phyloP scores from a whole-genome alignment of 2,888 invertebrate species.

The Napeogenes inachia region DNA sequence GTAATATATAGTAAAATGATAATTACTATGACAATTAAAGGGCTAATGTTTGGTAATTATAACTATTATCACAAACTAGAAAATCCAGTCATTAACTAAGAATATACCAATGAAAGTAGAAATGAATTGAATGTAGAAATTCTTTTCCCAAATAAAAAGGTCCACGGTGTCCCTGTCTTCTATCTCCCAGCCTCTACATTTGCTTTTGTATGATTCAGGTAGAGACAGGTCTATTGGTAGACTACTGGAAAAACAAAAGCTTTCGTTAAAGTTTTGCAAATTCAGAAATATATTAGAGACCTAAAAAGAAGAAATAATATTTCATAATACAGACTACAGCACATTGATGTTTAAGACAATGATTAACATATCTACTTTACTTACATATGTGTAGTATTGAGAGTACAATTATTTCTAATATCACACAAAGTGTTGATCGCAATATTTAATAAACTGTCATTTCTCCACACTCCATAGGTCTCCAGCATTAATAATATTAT shows the following conservation, averaged over 20 bases:
- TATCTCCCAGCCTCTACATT: constrained; percentile 48
- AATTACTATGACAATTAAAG: too few relatives aligned
- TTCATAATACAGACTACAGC: too few relatives aligned
- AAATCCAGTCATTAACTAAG: not conserved
- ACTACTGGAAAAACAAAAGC: constrained; percentile 38
- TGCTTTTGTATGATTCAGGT: constrained; percentile 41
- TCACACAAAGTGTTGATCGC: constrained; percentile 51
- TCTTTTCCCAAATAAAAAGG: constrained; percentile 76
- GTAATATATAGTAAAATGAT: constrained; percentile 3
- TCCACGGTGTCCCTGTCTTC: constrained; percentile 49
- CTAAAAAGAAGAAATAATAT: too few relatives aligned
- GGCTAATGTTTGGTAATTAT: not conserved
- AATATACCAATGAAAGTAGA: constrained; percentile 65
- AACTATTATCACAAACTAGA: not conserved
- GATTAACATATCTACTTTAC: constrained; percentile 29
- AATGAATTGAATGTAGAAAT: constrained; percentile 77
- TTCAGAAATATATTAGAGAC: not conserved
- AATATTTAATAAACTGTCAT: constrained; percentile 61
- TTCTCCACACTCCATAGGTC: constrained; percentile 84
- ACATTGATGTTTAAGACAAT: too few relatives aligned
- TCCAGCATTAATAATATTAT: constrained; percentile 87
- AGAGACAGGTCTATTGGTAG: constrained; percentile 41
- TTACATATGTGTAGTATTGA: constrained; percentile 51
- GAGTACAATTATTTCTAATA: constrained; percentile 43
- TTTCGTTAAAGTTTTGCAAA: not conserved